Base-by-base conservation (phyloP, 2,113 vertebrate species). In the Hymenochirus boettgeri region DNA sequence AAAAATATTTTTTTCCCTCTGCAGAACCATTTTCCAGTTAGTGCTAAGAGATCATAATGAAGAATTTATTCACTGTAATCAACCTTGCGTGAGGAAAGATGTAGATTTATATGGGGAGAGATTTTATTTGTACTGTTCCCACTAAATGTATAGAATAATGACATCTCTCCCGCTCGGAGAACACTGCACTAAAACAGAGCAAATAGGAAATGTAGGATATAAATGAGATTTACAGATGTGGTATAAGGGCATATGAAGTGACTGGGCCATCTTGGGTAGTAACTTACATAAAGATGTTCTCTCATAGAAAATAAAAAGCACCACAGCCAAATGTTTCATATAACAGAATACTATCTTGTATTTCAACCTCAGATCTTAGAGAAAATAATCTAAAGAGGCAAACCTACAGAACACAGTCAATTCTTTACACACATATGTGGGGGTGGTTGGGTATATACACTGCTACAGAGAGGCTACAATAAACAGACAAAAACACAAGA, bases 181-280 rank as follows among this genome's bases (percentile, higher is more conserved):
- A 39, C 12, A 21, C 5, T 54, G 17, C 24, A 11, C 50, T 27
- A 29, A 33, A 42, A 57, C 37, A 8, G 23, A 23, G 21, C 22
- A 39, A 23, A 50, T 7, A 29, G 5, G 22, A 50, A 61, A 52
- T 42, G 24, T 19, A 5, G 18, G 47, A 45, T 59, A 4, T 51
- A 13, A 52, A 22, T n/a, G n/a, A 52, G 3, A 26, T 59, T 59
- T 56, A 57, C 42, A 57, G 39, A 57, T n/a, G 17, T 48, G 51
- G 18, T 24, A 9, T 45, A 22, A 39, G 33, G 12, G 48, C 11
- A 51, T 69, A 59, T 69, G 51, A 60, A 58, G 33, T 60, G 29
- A 59, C 56, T 60, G 25, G 33, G 57, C 33, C 15, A 57, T 45
- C 46, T 29, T 52, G 19, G 17, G 56, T n/a, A 60, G 35, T 60